Base-by-base conservation (phyloP, 2,888 invertebrate genomes). In the Orchesellides sinensis region DNA sequence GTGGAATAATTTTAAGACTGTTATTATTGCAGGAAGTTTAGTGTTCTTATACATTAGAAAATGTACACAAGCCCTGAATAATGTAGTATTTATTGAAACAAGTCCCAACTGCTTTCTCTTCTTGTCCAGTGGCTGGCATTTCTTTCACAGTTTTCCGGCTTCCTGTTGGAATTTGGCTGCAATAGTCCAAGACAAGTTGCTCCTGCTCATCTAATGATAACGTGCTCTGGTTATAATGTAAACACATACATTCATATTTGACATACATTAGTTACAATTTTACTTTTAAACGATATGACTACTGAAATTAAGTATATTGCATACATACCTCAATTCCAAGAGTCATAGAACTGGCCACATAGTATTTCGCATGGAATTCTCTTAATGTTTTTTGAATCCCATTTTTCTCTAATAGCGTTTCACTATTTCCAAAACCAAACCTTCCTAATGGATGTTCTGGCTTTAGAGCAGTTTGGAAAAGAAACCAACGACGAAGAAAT, bases 401-500 rank as follows among this genome's bases (percentile, higher is more conserved):
- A 8, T 8, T 5, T 6, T 23, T 10, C 14, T 54, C 17, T n/a
- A 45, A 45, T 19, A 83, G 61, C 4, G 72, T 78, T 4, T 72
- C 66, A 6, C 14, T n/a, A 32, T 47, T 72, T 0, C 83, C 83
- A 59, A 27, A 78, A 6, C 49, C 21, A 40, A 78, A 78, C 8
- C 35, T 66, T 10, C 45, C n/a, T 23, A 83, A 23, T 0, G 83
- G 83, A 68, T 83, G 72, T 5, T 21, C 59, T 21, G 29, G 2
- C 29, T 45, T 35, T 2, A 72, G 10, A 0, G 19, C 56, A 27
- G 14, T 65, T 35, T 47, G 45, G n/a, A 25, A 35, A 1, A 35
- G 21, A 8, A 40, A 66, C 10, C 14, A n/a, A 10, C 19, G 3
- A 6, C 25, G 4, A 8, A 52, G 23, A 1, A 54, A 2, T 14